These are phyloP conservation scores for Hydrolagus colliei DNA, from an alignment of 2,797 vertebrate genomes.

Conservation along the genomic window DNA sequence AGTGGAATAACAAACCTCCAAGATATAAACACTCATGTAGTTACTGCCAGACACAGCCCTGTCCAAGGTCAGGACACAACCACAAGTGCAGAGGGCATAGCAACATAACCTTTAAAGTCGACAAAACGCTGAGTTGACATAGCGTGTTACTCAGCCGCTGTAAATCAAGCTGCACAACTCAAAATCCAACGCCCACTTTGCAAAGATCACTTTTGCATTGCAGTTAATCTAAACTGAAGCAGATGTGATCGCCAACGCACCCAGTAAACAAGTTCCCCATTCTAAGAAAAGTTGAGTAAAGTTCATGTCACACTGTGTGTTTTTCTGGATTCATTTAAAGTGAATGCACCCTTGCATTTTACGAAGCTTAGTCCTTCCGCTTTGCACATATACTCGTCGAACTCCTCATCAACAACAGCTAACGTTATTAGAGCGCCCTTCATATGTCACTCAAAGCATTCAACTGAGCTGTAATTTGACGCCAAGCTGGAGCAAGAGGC, in stretches of 20 bases:
- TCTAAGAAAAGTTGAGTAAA: neutral
- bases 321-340: no score
- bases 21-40: neutral
- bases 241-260: neutral
- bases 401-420: no score
- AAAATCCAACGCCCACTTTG: neutral
- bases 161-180: conserved; percentile 8
- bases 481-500: no score
- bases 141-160: neutral
- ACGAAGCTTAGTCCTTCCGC: no score
- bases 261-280: neutral
- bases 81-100: neutral
- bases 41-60: neutral
- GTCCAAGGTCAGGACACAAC: no score
- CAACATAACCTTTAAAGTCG: neutral
- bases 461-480: no score
- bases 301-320: no score
- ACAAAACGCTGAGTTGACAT: neutral
- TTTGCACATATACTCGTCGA: no score
- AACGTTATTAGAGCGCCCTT: no score
- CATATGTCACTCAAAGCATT: no score
- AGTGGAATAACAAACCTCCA: neutral
- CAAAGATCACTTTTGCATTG: neutral
- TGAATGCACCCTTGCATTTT: no score
- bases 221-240: conserved; percentile 23